Conservation (phyloP, 2,113 vertebrate genomes). For the Brienomyrus brachyistius region DNA sequence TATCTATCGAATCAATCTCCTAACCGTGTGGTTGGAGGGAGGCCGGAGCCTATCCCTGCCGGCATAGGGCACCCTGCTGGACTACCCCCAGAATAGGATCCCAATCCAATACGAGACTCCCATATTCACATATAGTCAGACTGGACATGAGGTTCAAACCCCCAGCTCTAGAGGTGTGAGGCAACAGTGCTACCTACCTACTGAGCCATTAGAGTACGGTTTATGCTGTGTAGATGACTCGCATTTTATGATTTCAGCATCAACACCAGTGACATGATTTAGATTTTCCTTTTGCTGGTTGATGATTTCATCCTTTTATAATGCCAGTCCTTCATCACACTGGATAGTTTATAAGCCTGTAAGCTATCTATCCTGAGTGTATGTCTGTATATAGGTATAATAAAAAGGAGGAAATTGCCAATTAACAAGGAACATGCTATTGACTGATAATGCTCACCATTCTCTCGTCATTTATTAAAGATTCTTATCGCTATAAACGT, state of each 20-base stretch:
- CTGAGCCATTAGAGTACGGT: neutral
- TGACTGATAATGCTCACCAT: neutral
- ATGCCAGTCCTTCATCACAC: neutral
- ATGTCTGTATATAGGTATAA: neutral
- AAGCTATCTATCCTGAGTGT: neutral
- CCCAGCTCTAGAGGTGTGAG: neutral
- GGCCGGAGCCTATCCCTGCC: neutral
- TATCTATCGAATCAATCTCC: neutral
- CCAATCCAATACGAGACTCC: neutral
- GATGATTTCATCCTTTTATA: neutral
- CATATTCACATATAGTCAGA: neutral
- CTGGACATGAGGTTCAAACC: neutral
- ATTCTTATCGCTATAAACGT: neutral
- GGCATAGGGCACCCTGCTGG: neutral
- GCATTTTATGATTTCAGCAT: neutral
- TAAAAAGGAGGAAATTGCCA: neutral
- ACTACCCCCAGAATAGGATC: neutral
- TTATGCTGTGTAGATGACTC: neutral
- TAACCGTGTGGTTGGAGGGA: neutral
- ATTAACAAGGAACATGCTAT: neutral
- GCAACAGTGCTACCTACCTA: neutral
- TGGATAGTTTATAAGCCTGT: neutral
- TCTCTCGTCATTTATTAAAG: neutral
- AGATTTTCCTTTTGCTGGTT: neutral
- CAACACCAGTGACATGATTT: neutral